Base-by-base conservation (phyloP, 1,140 invertebrate species). In the Diachasma alloeum region DNA sequence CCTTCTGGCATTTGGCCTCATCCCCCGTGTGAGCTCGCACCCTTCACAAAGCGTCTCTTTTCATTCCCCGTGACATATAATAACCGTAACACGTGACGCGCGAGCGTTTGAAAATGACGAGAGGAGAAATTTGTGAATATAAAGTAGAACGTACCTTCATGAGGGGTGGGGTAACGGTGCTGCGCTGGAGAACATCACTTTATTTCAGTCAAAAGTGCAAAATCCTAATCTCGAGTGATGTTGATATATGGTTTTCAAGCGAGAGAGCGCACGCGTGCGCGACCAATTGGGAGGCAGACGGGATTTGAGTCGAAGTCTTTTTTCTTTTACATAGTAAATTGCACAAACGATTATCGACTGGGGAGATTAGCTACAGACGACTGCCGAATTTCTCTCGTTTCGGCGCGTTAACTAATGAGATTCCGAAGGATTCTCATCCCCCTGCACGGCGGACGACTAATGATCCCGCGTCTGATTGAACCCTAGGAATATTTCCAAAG, bases 171-270 rank as follows among this genome's bases (percentile, higher is more conserved):
- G 39, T 22, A 19, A 6, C 3, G 22, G 17, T 39, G 37, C 9
- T 19, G 42, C 22, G 26, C 22, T 31, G 44, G 15, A 19, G 42
- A 11, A 36, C 68, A 44, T 70, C 78, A 79, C 76, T 81, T 82
- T 80, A 75, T 82, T 77, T 80, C 78, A 71, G 76, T 80, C 78
- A 72, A 78, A 74, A 79, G 78, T 79, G 75, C 75, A 80, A 81
- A 83, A 76, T 82, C 78, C 81, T 80, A 81, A 83, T 83, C 79
- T 83, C 77, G 31, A 37, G 66, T 83, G 81, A 83, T 81, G 80
- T 79, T 83, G 82, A 83, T 83, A 81, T 53, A 53, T 53, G 15
- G n/a, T 53, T 17, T 19, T 17, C 48, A 76, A 81, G 80, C 71
- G 59, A 71, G 74, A 56, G 79, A 15, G 22, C 11, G 17, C 6